Evolutionary conservation across 2,888 invertebrate species (phyloP).

Genomic region (Oconnorella tubifera): DNA sequence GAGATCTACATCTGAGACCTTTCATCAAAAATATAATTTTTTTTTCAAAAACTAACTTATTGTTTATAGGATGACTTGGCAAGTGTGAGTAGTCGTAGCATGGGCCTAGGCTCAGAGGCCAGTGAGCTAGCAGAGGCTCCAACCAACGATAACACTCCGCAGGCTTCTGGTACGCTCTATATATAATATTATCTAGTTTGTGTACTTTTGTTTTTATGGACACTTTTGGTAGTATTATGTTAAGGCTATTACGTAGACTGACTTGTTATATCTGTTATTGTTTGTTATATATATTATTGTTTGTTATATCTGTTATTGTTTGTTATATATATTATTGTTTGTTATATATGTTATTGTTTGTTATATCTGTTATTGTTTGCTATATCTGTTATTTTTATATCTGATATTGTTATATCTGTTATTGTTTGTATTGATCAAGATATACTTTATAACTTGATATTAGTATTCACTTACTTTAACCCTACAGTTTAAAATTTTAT

Average conservation of each 20-base stretch:
- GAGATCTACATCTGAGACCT: not conserved
- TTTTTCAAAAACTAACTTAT: too few species aligned
- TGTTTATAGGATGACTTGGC: constrained; percentile 33
- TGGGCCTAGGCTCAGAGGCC: constrained; percentile 31
- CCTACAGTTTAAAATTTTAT: too few species aligned
- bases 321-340: not conserved
- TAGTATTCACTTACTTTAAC: too few species aligned
- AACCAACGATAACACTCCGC: constrained; percentile 39
- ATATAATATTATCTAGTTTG: not conserved
- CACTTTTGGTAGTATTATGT: too few species aligned
- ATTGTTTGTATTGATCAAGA: too few species aligned
- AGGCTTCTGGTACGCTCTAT: constrained; percentile 32
- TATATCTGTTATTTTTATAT: not conserved
- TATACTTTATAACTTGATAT: too few species aligned
- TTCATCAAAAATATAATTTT: not conserved
- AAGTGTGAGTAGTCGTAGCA: constrained; percentile 36
- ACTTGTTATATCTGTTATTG: too few species aligned
- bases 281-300: not conserved
- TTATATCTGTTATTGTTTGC: not conserved
- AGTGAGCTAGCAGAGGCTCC: constrained; percentile 36
- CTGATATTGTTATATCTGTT: too few species aligned
- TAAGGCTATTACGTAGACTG: too few species aligned
- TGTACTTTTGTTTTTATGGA: too few species aligned
- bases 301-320: not conserved
- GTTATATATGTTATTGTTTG: not conserved